These are phyloP conservation scores for Lophotis ruficrista DNA, from an alignment of 2,113 vertebrate species.

Conservation along the genomic window DNA sequence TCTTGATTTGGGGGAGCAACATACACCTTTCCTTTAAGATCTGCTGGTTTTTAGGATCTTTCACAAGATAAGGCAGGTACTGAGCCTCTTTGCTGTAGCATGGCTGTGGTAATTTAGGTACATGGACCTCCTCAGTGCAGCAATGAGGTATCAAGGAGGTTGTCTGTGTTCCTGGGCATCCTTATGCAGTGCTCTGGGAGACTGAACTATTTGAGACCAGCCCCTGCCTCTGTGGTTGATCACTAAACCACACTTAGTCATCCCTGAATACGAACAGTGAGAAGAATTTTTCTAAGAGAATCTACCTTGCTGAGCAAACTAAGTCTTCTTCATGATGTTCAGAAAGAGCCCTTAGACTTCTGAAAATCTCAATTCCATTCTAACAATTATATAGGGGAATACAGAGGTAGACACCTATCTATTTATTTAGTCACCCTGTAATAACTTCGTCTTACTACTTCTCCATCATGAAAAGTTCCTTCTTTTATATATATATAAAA, in stretches of 20 bases:
- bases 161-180: not conserved
- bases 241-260: not conserved
- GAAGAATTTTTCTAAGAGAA: not conserved
- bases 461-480: not conserved
- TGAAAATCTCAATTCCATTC: not conserved
- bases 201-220: not conserved
- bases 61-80: not conserved
- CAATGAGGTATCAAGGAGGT: not conserved
- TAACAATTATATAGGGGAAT: not conserved
- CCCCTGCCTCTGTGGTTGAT: not conserved
- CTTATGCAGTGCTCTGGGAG: not conserved
- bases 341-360: not conserved
- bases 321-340: not conserved
- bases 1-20: not conserved
- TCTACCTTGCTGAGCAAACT: not conserved
- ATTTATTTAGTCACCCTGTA: not conserved
- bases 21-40: not conserved
- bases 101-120: not conserved
- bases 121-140: not conserved
- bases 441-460: not conserved
- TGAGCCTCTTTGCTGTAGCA: not conserved
- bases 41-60: not conserved
- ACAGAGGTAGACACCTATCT: not conserved
- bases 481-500: not conserved
- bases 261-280: not conserved